Base-by-base conservation (phyloP, 2,888 invertebrate species). In the Aporophyla lueneburgensis region DNA sequence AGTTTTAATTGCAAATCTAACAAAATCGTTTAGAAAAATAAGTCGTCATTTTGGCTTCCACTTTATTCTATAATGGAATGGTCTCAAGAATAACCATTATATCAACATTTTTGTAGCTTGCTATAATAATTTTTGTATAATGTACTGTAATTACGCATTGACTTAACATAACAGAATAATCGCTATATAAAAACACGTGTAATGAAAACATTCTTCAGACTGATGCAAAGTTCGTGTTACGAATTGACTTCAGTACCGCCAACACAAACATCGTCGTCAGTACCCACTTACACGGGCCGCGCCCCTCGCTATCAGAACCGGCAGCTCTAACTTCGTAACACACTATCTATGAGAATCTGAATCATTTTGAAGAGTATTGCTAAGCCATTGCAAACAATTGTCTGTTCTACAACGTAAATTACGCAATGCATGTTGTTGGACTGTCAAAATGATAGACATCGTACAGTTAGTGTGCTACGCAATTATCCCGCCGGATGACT, bases 21-120 rank as follows among this genome's bases (percentile, higher is more conserved):
- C 95, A 96, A 96, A 96, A 96, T 91, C 86, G 92, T 94, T 95
- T 96, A 96, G 95, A 96, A 96, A 96, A 96, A 96, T 96, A 96
- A 96, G 94, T 96, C 95, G 93, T 95, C 93, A 95, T 95, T 96
- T 96, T 96, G 96, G 96, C 96, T 95, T 96, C 94, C 93, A 95
- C 94, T 93, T 94, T 94, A 95, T 90, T 91, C 90, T 95, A 93
- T 91, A 95, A 94, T 96, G 96, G 96, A 96, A 96, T 96, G 96
- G 96, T 95, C 93, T 95, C 93, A 94, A 94, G 92, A 92, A 89
- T 95, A 94, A 96, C 95, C 96, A 95, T 94, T 91, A 87, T 89
- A 88, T 89, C 84, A 89, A 89, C 89, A 89, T 89, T 91, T 88
- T 91, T 89, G 90, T 89, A 91, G 90, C 89, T 91, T 90, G 89